phyloP scores from a whole-genome alignment of 1,140 invertebrate genomes.

The Aethina tumida region DNA sequence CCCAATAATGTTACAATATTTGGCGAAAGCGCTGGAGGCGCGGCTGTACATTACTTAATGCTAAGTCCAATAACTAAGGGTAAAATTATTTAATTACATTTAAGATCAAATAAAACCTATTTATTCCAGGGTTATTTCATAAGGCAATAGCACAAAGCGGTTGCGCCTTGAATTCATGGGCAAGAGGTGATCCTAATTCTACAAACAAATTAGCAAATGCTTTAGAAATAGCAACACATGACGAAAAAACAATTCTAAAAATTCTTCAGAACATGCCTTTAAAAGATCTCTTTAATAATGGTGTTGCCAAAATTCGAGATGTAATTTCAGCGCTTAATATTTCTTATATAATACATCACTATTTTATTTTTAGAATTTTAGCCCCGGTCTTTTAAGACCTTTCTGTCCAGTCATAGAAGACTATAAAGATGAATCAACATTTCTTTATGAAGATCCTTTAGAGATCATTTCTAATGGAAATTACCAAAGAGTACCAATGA shows the following conservation, averaged over 20 bases:
- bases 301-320: too few species aligned
- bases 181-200: conserved; percentile 13
- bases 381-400: too few species aligned
- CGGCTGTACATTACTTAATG: conserved; percentile 28
- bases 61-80: conserved; percentile 29
- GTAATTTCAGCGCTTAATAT: too few species aligned
- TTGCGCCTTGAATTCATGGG: conserved; percentile 26
- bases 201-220: too few species aligned
- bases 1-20: conserved; percentile 36
- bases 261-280: conserved; percentile 37
- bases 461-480: conserved; percentile 33
- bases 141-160: conserved; percentile 52
- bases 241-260: too few species aligned
- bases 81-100: conserved; percentile 5
- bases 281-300: too few species aligned
- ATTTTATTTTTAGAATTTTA: too few species aligned
- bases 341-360: too few species aligned
- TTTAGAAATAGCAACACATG: too few species aligned
- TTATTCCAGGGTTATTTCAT: conserved; percentile 40
- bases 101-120: too few species aligned
- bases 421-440: too few species aligned
- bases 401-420: too few species aligned
- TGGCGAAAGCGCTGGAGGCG: conserved; percentile 43
- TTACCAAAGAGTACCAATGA: conserved; percentile 40
- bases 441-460: conserved; percentile 40